Evolutionary conservation across 2,888 invertebrate species (phyloP), one percentile per base, ranked within the genome.

Genomic region (Noctua janthe): DNA sequence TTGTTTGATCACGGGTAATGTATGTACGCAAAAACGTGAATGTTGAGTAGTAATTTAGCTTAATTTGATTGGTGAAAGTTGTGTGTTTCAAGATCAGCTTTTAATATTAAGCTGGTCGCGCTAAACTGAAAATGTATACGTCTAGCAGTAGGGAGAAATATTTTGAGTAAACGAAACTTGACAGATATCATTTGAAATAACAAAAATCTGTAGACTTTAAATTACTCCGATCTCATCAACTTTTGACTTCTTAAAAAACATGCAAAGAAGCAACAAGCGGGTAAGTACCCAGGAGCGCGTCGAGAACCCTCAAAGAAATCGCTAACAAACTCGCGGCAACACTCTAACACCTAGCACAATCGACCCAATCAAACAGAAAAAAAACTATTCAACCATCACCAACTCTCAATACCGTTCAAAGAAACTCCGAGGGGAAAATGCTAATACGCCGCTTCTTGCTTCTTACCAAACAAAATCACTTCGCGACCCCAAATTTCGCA

Each of bases 401-500:
- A 90, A 90, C 90, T 90, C 92, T 91, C 93, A 94, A 92, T 92
- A 91, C 89, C 90, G 88, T 84, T 88, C 92, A 92, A 94, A 95
- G 95, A 93, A 94, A 94, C 94, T 94, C 94, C 93, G 88, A 92
- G 94, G 95, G 95, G 95, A 94, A 94, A 95, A 96, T 96, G 96
- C 95, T 96, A 96, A 96, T 96, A 94, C 91, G 91, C 91, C 94
- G 94, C 94, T 94, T 94, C 95, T 94, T 94, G 95, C 95, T 95
- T 94, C 95, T 95, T 93, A 94, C 94, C 95, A 95, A 96, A 96
- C 95, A 94, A 96, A 96, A 96, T 96, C 96, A 96, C 96, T 95
- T 94, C 95, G 95, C 95, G 95, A 95, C 95, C 96, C 96, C 96
- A 95, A 96, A 96, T 94, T 96, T 96, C 96, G 95, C 96, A 96